Percentiles rank a stretch among this genome's conserved stretches.
Evolutionary conservation across 2,797 vertebrate genomes (phyloP).

Genomic region (Falco cherrug): DNA sequence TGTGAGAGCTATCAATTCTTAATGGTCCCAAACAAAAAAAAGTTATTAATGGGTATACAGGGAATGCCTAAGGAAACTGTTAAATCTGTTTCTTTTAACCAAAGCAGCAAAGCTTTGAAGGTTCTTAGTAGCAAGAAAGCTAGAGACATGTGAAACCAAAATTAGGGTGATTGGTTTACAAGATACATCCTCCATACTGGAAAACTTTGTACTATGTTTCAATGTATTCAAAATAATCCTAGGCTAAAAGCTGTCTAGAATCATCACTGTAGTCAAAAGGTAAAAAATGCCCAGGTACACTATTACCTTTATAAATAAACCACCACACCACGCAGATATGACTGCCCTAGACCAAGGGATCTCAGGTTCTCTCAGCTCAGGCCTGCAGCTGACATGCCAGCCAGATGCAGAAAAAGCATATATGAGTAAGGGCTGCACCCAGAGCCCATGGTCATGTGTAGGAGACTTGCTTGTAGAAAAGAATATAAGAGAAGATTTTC

Average conservation of each 20-base stretch:
- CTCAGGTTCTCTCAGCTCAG: not conserved
- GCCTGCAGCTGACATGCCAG: not conserved
- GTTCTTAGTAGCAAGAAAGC: not conserved
- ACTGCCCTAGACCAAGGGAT: not conserved
- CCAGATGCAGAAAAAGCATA: fast-evolving
- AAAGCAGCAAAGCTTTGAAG: not conserved
- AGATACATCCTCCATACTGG: not conserved
- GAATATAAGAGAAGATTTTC: not conserved
- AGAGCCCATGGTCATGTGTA: not conserved
- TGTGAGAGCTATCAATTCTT: not conserved
- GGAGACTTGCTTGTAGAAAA: not conserved
- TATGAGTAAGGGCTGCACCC: not conserved
- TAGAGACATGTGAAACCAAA: not conserved
- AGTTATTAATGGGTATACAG: not conserved
- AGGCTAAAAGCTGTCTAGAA: not conserved
- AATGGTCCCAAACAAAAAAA: no score
- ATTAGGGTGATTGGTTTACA: not conserved
- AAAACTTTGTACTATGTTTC: not conserved
- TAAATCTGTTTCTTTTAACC: not conserved
- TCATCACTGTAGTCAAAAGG: not conserved
- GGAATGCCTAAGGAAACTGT: not conserved
- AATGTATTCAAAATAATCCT: not conserved
- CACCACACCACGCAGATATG: not conserved
- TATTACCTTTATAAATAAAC: not conserved
- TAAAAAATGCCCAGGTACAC: not conserved